phyloP scores from a whole-genome alignment of 2,113 vertebrate species.

The Hystrix cristata region DNA sequence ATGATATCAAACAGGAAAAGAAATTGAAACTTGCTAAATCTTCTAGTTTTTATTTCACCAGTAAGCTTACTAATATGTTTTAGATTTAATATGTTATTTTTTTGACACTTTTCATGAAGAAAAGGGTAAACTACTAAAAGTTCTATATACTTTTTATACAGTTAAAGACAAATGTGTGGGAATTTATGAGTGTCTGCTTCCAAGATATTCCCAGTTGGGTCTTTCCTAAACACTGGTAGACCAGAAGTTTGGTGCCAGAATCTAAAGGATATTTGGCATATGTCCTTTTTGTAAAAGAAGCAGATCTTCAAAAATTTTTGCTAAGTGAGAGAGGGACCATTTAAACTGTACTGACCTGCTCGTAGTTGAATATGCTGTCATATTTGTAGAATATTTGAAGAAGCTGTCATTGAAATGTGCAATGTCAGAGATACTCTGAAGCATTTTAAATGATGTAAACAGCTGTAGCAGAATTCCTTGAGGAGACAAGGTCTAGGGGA shows the following conservation, averaged over 20 bases:
- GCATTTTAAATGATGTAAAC: conserved; percentile 42
- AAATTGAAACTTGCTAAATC: background rate
- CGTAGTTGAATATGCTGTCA: background rate
- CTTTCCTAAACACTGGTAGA: conserved; percentile 4
- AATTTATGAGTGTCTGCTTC: background rate
- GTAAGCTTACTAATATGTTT: background rate
- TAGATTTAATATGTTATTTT: background rate
- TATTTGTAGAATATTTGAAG: background rate
- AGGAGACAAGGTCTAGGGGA: background rate
- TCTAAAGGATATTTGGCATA: conserved; percentile 4
- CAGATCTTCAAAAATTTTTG: conserved; percentile 2
- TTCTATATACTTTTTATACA: conserved; percentile 6
- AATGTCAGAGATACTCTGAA: conserved; percentile 47
- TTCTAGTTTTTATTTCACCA: background rate
- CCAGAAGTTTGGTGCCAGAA: conserved; percentile 9
- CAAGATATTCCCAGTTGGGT: background rate
- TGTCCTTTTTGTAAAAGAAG: background rate
- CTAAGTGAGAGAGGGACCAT: background rate
- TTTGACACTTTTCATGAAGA: background rate
- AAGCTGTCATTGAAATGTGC: conserved; percentile 20
- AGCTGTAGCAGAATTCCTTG: background rate
- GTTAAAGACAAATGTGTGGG: background rate
- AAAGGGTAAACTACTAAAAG: background rate
- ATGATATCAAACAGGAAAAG: background rate
- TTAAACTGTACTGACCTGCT: conserved; percentile 7